Evolutionary conservation across 2,113 vertebrate species (phyloP), one percentile per base, ranked within the genome.

Genomic region (Varanus komodoensis): DNA sequence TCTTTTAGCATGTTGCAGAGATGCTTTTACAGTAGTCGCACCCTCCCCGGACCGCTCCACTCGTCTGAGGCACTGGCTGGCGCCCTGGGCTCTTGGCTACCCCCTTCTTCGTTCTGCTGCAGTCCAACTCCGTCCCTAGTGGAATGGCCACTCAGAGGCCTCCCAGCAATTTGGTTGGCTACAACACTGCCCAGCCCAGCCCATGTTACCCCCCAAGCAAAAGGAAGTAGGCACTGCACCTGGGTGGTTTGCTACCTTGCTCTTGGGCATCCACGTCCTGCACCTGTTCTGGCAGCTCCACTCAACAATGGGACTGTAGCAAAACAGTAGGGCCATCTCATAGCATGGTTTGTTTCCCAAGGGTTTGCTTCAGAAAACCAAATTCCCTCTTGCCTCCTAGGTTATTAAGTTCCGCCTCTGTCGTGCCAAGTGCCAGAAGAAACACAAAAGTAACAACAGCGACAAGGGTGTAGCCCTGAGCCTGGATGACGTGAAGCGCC

Each of bases 401-500:
- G 98, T 99, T 93, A 98, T 99, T 93, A 99, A 99, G 96, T 98
- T 98, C 97, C 98, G 98, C 93, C 94, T 99, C 94, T 99, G 98
- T 96, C 96, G 98, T 84, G 98, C 97, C 0, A 98, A 97, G 89
- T 97, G 97, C 95, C 98, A 97, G 96, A 99, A 98, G 96, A 98
- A 97, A 95, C 98, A 98, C 96, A 99, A 99, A 95, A 97, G 98
- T 92, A 99, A 97, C 98, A 99, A 98, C 96, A 98, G 98, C 0
- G 99, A 99, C 97, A 98, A 99, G 88, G 99, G 99, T 82, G 98
- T 99, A 12, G 98, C 98, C 11, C 98, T 99, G 95, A 99, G 98
- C 97, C 98, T 99, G 98, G 99, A 99, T 32, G 98, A 99, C 86
- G 98, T 99, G 93, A 99, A 99, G 91, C 98, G 98, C 97, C 99